Base-by-base conservation (phyloP, 2,888 invertebrate species). In the Caenorhabditis japonica region DNA sequence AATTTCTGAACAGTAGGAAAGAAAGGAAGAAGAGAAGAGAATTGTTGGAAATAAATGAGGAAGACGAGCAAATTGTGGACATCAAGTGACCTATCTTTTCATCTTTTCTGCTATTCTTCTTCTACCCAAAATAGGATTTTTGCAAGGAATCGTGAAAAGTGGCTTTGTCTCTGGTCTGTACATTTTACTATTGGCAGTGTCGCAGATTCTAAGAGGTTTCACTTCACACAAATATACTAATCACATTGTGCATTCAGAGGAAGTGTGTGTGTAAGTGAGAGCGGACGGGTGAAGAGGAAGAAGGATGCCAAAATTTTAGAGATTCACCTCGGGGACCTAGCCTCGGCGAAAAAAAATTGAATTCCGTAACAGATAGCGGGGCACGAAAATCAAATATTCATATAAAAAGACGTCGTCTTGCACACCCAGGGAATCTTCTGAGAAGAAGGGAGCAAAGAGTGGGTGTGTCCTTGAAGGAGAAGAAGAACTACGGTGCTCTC, bases 401-500 rank as follows among this genome's bases (percentile, higher is more conserved):
- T 66, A 66, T 66, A 56, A 56, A 66, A 62, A 66, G 56, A 56
- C 56, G 66, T 10, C n/a, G n/a, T 56, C 56, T 56, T 56, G 51
- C 51, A 51, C 66, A 66, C 56, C n/a, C n/a, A n/a, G n/a, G 56
- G 51, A 66, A 56, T 56, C 66, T 56, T 30, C 49, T 33, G 49
- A 34, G 33, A n/a, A 49, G 49, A 44, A 56, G 56, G 36, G 49
- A 13, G 49, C 15, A 38, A 44, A 52, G 43, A 52, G 64, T 43
- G 66, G 51, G 66, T 56, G 66, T 56, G 56, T 51, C 62, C 62
- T 62, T 62, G 53, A 51, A 30, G 51, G 49, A 56, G 66, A 66
- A 30, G 51, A 56, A 56, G 66, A 66, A 58, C 66, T 66, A 66
- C 66, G 66, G 66, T 66, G 66, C 66, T 66, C 66, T 64, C 49